These are phyloP conservation scores for Choreutis nemorana DNA, from an alignment of 2,888 invertebrate genomes.

Conservation along the genomic window DNA sequence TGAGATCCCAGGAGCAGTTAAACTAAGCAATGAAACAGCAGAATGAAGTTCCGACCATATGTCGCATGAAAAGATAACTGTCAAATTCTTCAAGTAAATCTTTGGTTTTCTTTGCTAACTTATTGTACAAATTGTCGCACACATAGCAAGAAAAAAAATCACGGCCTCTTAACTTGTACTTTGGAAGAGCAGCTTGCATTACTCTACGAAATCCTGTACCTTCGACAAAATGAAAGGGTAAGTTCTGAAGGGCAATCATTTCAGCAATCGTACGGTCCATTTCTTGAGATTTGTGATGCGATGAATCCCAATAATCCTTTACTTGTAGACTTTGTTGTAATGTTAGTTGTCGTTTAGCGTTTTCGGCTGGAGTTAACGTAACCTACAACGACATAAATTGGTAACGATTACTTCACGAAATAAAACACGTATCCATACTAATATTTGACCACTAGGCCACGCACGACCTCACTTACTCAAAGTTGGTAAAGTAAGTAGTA, in stretches of 20 bases:
- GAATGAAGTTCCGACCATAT: constrained; percentile 6
- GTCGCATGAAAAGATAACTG: constrained; percentile 10
- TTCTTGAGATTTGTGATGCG: constrained; percentile 11
- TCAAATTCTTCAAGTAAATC: constrained; percentile 11
- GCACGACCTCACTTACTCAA: constrained; percentile 8
- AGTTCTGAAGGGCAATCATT: constrained; percentile 14
- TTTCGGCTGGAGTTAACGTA: constrained; percentile 5
- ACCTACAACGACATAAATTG: constrained; percentile 9
- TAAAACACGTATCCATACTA: too few species aligned
- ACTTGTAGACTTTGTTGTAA: constrained; percentile 11
- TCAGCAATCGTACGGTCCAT: constrained; percentile 11
- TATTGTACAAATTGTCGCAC: constrained; percentile 11
- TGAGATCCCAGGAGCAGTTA: constrained; percentile 10
- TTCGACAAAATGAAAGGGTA: constrained; percentile 14
- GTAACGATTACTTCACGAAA: constrained; percentile 8
- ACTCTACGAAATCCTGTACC: constrained; percentile 12
- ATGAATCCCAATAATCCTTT: constrained; percentile 12
- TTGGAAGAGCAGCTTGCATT: constrained; percentile 10
- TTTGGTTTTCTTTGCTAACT: constrained; percentile 9
- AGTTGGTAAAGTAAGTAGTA: constrained; percentile 7
- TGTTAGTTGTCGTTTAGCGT: constrained; percentile 12
- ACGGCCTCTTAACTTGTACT: constrained; percentile 12
- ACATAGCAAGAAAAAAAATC: constrained; percentile 12
- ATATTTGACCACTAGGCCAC: constrained; percentile 6
- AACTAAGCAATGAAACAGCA: constrained; percentile 10